Evolutionary conservation across 2,888 invertebrate species (phyloP).

Genomic region (Micoletzkya japonica): DNA sequence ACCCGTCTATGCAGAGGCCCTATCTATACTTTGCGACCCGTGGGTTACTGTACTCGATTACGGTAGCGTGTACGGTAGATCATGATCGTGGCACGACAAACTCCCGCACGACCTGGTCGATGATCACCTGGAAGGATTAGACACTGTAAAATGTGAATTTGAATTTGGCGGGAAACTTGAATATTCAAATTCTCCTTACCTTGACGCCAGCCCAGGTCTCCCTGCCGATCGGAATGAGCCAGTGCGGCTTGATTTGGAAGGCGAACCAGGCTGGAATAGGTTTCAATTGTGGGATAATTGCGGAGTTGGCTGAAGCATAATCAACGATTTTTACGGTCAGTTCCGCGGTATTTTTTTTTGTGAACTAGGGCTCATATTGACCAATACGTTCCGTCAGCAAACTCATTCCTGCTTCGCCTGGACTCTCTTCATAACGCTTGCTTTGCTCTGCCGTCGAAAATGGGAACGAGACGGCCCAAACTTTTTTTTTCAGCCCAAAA

Average conservation of each 20-base stretch:
- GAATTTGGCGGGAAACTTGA: neutral
- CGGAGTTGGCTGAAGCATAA: no score
- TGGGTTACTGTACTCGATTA: neutral
- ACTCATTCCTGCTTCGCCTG: no score
- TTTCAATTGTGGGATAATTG: no score
- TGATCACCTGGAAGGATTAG: slow-evolving; percentile 35
- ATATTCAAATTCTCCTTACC: slow-evolving; percentile 17
- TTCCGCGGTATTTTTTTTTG: no score
- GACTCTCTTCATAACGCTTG: no score
- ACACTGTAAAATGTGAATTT: neutral
- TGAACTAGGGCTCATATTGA: neutral
- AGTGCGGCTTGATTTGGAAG: slow-evolving; percentile 61
- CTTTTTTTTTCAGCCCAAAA: neutral
- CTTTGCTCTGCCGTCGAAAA: no score
- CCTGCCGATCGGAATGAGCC: slow-evolving; percentile 54
- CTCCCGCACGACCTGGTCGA: slow-evolving; percentile 50
- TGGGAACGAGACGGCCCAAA: neutral
- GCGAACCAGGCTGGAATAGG: slow-evolving; percentile 58
- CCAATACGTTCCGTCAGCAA: neutral
- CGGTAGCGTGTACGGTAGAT: neutral
- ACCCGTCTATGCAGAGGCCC: no score
- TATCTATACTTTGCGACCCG: no score
- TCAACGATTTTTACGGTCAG: no score
- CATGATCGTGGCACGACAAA: slow-evolving; percentile 29
- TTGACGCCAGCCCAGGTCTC: slow-evolving; percentile 52